Conservation (phyloP, 1,140 invertebrate species). For the Linepithema humile region DNA sequence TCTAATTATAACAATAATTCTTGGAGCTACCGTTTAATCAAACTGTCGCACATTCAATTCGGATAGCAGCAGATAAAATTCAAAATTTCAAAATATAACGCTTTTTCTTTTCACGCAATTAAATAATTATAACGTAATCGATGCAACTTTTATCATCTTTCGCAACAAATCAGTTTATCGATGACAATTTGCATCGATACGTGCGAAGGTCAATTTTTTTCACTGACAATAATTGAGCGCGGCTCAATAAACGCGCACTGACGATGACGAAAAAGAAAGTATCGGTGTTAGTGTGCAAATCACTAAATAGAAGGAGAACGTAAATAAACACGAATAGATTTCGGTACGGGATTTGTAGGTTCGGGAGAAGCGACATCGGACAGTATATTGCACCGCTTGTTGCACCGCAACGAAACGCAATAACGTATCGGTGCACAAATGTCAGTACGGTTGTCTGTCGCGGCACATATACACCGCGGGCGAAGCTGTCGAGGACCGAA, state of each 20-base stretch:
- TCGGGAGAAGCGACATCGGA: slow-evolving; percentile 49
- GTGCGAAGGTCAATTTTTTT: too few species aligned
- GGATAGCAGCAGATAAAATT: neutral
- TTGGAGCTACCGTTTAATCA: neutral
- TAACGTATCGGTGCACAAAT: slow-evolving; percentile 72
- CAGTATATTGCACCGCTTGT: slow-evolving; percentile 73
- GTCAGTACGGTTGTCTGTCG: slow-evolving; percentile 67
- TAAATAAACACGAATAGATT: slow-evolving; percentile 67
- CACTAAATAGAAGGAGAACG: slow-evolving; percentile 35
- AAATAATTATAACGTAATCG: neutral
- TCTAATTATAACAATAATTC: neutral
- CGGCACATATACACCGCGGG: slow-evolving; percentile 63
- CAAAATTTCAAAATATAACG: neutral
- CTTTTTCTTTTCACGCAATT: neutral
- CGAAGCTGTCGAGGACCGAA: slow-evolving; percentile 68
- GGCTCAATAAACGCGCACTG: neutral
- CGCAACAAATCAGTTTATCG: neutral
- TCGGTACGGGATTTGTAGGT: slow-evolving; percentile 45
- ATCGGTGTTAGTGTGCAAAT: slow-evolving; percentile 17
- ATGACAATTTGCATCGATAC: neutral
- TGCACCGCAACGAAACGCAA: slow-evolving; percentile 69
- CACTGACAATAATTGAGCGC: slow-evolving; percentile 45
- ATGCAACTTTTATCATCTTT: neutral
- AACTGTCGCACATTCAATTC: neutral
- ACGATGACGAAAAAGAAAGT: neutral